Evolutionary conservation across 2,797 vertebrate genomes (phyloP), one percentile per base, ranked within the genome.

Genomic region (Chloroceryle amazona): DNA sequence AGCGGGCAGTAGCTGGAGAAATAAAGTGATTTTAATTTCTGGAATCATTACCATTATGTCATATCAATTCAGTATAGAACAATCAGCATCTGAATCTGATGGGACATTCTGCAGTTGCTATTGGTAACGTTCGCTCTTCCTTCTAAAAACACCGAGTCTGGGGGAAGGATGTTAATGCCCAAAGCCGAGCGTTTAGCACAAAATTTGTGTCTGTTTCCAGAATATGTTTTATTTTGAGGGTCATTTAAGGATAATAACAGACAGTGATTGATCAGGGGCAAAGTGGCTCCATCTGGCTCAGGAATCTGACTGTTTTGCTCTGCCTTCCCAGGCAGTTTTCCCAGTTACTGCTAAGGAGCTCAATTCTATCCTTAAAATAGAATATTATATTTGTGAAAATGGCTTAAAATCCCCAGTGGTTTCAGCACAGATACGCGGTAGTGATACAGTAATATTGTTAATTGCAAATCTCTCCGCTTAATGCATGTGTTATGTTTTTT

Each of bases 31-130:
- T 95, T 94, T 76, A 89, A 95, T 96, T 94, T 90, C 86, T 52
- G 89, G 90, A 65, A 63, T 78, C 90, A 91, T 96, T 84, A 74
- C 72, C 90, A 54, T 87, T 57, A 57, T 95, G 92, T 93, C 96
- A 96, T 82, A 88, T 73, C 93, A 83, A 60, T 54, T 74, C 85
- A 49, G 86, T 13, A 10, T 31, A 78, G 93, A 96, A 95, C 92
- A 96, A 96, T 91, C 96, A 89, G 44, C 84, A 39, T 93, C 81
- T 74, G 78, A 92, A 94, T 84, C 89, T 82, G 96, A 65, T 76
- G 96, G 96, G 96, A 97, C 91, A 78, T 92, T 89, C 91, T 72
- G 89, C 90, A 33, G 96, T 96, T 97, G 96, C 96, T 60, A 96
- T 95, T 52, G 96, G 96, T 96, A 96, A 97, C 96, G 79, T 94